Conservation (phyloP, 2,113 vertebrate species). For the Nesoenas mayeri region DNA sequence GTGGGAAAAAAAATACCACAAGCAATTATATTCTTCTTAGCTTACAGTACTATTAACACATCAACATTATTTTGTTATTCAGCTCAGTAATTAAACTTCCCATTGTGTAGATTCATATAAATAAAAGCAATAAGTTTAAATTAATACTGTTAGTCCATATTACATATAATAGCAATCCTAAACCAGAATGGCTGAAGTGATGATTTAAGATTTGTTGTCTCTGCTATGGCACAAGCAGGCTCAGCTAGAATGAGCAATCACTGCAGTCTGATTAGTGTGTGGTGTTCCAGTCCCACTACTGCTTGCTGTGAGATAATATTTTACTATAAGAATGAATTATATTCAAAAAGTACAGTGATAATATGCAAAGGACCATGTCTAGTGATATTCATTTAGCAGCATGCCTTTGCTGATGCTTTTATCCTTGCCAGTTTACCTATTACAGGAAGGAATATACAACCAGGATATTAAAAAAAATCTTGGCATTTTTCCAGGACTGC, state of each 20-base stretch:
- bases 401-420: not conserved
- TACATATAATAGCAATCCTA: not conserved
- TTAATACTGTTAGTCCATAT: not conserved
- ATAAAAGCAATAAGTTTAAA: not conserved
- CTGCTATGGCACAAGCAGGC: not conserved
- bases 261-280: not conserved
- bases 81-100: not conserved
- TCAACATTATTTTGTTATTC: not conserved
- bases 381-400: not conserved
- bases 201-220: constrained; percentile 29
- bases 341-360: not conserved
- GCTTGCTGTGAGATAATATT: constrained; percentile 25
- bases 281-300: not conserved
- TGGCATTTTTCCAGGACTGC: not conserved
- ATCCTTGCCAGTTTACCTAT: not conserved
- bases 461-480: not conserved
- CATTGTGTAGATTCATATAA: not conserved
- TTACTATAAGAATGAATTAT: constrained; percentile 20
- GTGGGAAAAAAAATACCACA: not conserved
- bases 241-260: not conserved
- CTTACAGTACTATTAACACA: not conserved
- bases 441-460: not conserved
- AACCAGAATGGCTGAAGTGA: not conserved
- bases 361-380: not conserved
- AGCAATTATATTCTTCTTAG: not conserved